Conservation (phyloP, 2,888 invertebrate species). For the Ernsta delagoae region DNA sequence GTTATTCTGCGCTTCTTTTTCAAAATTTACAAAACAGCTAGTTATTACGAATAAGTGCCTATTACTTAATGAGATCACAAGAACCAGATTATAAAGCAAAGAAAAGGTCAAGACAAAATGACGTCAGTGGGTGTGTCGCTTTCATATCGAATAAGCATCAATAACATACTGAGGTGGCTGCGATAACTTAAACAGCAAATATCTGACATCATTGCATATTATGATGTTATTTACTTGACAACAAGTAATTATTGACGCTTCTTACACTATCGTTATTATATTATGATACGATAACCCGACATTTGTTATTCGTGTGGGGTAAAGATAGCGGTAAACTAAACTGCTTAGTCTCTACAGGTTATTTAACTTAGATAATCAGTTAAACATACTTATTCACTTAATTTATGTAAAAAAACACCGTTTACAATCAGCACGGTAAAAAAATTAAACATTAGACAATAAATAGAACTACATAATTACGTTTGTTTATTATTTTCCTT, state of each 20-base stretch:
- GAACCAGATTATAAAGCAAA: background rate
- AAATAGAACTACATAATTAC: too few species aligned
- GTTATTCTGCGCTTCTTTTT: too few species aligned
- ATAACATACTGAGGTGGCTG: constrained; percentile 15
- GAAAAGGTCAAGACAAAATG: constrained; percentile 12
- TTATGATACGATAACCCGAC: constrained; percentile 6
- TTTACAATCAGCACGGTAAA: too few species aligned
- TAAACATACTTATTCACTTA: too few species aligned
- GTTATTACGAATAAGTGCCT: background rate
- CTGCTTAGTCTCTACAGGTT: too few species aligned
- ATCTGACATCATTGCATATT: constrained; percentile 19
- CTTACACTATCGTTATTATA: constrained; percentile 21
- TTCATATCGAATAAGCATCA: constrained; percentile 15
- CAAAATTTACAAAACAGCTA: too few species aligned
- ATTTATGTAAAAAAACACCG: too few species aligned
- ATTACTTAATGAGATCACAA: background rate
- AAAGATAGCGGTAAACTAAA: constrained; percentile 4
- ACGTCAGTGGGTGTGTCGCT: constrained; percentile 33
- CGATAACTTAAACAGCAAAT: constrained; percentile 24
- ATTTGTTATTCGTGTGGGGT: constrained; percentile 30
- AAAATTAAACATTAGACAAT: too few species aligned
- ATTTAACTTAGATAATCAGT: too few species aligned
- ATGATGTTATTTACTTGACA: constrained; percentile 30
- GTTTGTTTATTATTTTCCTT: too few species aligned
- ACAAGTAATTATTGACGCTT: constrained; percentile 27